phyloP scores from a whole-genome alignment of 2,888 invertebrate genomes.

The Tachina lurida region DNA sequence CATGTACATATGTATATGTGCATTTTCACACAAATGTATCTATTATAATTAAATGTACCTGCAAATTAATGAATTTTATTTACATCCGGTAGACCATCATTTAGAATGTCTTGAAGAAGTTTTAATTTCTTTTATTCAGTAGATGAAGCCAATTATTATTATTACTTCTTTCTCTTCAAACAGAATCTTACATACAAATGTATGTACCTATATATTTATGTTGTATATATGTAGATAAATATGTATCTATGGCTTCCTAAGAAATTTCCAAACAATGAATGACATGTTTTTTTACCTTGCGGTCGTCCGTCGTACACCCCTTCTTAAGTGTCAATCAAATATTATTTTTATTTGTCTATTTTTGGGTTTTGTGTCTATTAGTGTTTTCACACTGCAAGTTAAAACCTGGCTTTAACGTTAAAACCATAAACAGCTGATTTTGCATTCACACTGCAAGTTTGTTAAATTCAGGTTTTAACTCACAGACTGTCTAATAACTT shows the following conservation, averaged over 20 bases:
- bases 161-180: background rate
- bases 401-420: no score
- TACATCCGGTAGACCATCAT: slow-evolving; percentile 45
- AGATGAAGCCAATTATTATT: slow-evolving; percentile 11
- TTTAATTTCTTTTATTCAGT: slow-evolving; percentile 6
- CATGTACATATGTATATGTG: background rate
- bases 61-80: background rate
- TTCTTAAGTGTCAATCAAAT: slow-evolving; percentile 68
- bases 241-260: background rate
- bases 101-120: slow-evolving; percentile 6
- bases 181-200: background rate
- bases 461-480: no score
- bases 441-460: no score
- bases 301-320: background rate
- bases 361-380: slow-evolving; percentile 15
- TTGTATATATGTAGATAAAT: background rate
- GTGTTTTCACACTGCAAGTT: no score
- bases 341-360: slow-evolving; percentile 32
- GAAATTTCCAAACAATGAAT: slow-evolving; percentile 26
- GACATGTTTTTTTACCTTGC: slow-evolving; percentile 4
- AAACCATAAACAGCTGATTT: no score
- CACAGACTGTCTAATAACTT: no score
- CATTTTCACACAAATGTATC: background rate
- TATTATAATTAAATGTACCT: background rate
- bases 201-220: background rate